Evolutionary conservation across 2,797 vertebrate species (phyloP).

Genomic region (Centroberyx gerrardi): DNA sequence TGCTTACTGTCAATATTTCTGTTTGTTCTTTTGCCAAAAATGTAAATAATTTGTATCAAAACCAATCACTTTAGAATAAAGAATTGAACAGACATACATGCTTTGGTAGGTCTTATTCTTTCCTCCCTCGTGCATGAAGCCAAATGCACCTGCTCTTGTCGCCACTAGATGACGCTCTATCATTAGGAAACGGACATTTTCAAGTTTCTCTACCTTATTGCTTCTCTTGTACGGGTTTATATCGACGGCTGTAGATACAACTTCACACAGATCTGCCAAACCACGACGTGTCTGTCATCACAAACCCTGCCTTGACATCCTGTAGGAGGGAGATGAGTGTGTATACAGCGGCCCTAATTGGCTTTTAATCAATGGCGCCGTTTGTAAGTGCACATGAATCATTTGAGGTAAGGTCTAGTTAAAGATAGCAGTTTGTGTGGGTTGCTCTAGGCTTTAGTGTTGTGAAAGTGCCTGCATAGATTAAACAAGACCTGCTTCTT

Average conservation of each 20-base stretch:
- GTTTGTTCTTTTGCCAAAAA: slow-evolving; percentile 65
- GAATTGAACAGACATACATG: slow-evolving; percentile 45
- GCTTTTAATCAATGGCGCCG: slow-evolving; percentile 51
- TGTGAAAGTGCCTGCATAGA: slow-evolving; percentile 59
- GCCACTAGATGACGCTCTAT: slow-evolving; percentile 67
- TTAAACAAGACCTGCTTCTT: slow-evolving; percentile 38
- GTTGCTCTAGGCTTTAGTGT: slow-evolving; percentile 36
- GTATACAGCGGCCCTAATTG: neutral
- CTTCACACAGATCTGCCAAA: slow-evolving; percentile 44
- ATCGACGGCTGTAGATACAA: slow-evolving; percentile 46
- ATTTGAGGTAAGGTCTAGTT: slow-evolving; percentile 42
- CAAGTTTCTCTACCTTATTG: slow-evolving; percentile 2
- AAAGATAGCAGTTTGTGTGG: slow-evolving; percentile 59
- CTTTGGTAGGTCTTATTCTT: neutral
- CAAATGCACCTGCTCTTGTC: neutral
- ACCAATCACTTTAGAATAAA: slow-evolving; percentile 75
- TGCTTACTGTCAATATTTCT: neutral
- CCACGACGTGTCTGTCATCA: slow-evolving; percentile 12
- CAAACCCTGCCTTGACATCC: neutral
- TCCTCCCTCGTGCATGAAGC: neutral
- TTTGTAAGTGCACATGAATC: slow-evolving; percentile 17
- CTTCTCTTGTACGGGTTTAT: slow-evolving; percentile 35
- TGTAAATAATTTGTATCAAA: slow-evolving; percentile 88
- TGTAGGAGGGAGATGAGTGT: neutral
- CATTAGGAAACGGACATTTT: neutral